A percentile compares a stretch with the other conserved stretches of the same genome.
Conservation (phyloP, 1,140 invertebrate species). For the Euura saliciscinereae region DNA sequence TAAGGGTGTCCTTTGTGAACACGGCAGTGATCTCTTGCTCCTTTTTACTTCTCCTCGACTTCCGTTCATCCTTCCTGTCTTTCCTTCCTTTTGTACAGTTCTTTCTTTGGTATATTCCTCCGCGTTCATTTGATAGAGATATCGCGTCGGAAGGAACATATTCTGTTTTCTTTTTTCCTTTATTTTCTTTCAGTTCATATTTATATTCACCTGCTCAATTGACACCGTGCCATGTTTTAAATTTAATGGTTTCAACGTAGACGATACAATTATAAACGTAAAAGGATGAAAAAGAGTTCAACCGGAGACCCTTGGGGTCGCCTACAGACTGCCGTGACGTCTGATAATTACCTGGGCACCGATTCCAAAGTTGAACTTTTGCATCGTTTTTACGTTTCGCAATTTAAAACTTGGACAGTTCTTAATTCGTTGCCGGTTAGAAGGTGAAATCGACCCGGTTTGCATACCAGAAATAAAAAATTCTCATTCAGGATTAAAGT, state of each 20-base stretch:
- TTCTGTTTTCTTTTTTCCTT: too few relatives aligned
- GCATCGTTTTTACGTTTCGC: background rate
- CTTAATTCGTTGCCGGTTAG: constrained; percentile 1
- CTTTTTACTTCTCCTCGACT: background rate
- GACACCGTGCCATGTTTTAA: too few relatives aligned
- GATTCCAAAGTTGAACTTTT: background rate
- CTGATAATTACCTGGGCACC: background rate
- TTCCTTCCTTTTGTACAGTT: background rate
- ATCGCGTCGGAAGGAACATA: too few relatives aligned
- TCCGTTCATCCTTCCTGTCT: background rate
- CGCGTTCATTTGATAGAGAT: too few relatives aligned
- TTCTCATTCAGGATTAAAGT: too few relatives aligned
- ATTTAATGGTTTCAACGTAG: too few relatives aligned
- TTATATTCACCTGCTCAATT: background rate
- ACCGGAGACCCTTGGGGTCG: background rate
- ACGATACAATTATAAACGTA: too few relatives aligned
- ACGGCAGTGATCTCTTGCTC: too few relatives aligned
- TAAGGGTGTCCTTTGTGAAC: background rate
- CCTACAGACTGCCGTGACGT: background rate
- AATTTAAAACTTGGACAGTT: constrained; percentile 7
- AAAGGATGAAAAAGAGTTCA: background rate
- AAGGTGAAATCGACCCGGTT: background rate
- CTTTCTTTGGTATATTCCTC: background rate
- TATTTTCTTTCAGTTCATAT: too few relatives aligned
- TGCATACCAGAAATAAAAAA: background rate